Evolutionary conservation across 2,113 vertebrate species (phyloP).

Genomic region (Gnathonemus longibarbis): DNA sequence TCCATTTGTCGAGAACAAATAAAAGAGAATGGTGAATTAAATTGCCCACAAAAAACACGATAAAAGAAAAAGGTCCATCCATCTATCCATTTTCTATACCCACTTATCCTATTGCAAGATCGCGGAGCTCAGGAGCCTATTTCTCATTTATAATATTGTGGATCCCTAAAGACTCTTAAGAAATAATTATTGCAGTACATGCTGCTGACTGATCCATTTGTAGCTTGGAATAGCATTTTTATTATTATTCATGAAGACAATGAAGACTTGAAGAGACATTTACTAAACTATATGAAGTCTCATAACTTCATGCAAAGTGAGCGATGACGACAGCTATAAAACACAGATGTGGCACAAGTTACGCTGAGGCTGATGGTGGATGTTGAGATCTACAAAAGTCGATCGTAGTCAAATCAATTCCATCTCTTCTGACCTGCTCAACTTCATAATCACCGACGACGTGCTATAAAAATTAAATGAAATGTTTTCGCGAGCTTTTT

Average conservation of each 20-base stretch:
- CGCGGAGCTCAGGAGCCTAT: not conserved
- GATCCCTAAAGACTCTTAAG: not conserved
- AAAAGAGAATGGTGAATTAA: not conserved
- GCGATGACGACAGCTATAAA: not conserved
- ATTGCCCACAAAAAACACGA: not conserved
- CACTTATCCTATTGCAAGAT: not conserved
- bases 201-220: not conserved
- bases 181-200: not conserved
- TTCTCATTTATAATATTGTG: not conserved
- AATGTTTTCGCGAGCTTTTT: not conserved
- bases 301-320: not conserved
- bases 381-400: not conserved
- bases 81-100: not conserved
- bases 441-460: not conserved
- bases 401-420: not conserved
- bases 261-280: not conserved
- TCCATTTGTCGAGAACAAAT: not conserved
- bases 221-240: not conserved
- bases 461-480: not conserved
- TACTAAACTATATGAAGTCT: not conserved
- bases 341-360: not conserved
- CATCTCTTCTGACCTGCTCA: not conserved
- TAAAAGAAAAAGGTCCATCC: not conserved
- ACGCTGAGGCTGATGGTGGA: not conserved
- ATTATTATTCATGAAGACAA: not conserved